Base-by-base conservation (phyloP, 2,888 invertebrate genomes). In the Hirtodrosophila histrioides region DNA sequence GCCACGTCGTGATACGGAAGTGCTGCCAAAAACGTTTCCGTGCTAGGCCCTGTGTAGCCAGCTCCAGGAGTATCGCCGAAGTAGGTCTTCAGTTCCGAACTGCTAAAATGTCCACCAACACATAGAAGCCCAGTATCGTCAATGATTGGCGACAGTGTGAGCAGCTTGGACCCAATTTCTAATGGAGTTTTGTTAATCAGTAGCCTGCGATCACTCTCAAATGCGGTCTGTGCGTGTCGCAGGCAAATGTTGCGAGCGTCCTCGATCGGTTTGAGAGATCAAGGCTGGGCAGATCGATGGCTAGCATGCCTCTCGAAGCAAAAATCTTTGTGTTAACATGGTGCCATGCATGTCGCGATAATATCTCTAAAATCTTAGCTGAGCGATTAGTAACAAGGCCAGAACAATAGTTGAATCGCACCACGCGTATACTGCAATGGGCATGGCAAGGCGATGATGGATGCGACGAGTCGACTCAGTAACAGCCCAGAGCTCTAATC, bases 241-340 rank as follows among this genome's bases (percentile, higher is more conserved):
- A 7, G 8, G 6, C 7, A 31, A 2, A 31, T 31, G 6, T 4
- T 31, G 6, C 8, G 31, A 5, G 31, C 31, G 31, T 8, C 31
- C 3, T 31, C 6, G 31, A 31, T 31, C 5, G 3, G 4, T 2
- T 31, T 31, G 8, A 31, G 6, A 40, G 6, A 8, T 40, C 17
- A 35, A 35, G 41, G 41, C 23, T 8, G 41, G 10, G 10, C 27
- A 27, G 27, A 27, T 27, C 27, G 3, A 27, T 27, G 27, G 51
- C 51, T n/a, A 35, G n/a, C 8, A 51, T 5, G 10, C 51, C 51
- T 11, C 35, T 12, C 3, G 43, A 53, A 7, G 43, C 53, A 5
- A 35, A 43, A 24, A 8, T 3, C 23, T 48, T 48, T 5, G 37
- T 23, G 35, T 36, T 27, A 3, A 43, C 27, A 9, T 53, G 53